Evolutionary conservation across 2,888 invertebrate species (phyloP), one percentile per base, ranked within the genome.

Genomic region (Mystacides longicornis): DNA sequence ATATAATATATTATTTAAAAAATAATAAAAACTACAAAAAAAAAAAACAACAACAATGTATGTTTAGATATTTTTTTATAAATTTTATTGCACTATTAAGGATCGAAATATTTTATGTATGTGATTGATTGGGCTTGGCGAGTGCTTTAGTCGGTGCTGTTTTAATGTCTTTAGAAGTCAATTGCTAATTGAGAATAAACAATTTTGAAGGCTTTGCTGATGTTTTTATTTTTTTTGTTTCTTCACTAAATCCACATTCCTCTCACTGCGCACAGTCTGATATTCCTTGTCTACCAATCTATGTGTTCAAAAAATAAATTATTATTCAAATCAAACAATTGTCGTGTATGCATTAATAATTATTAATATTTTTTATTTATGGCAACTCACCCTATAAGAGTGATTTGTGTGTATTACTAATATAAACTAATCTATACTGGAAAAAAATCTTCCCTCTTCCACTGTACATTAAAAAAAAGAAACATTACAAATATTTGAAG

Each of bases 11-110:
- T n/a, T 46, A 46, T 46, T 46, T 46, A 19, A 46, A 20, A 3
- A 46, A 20, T 46, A 19, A 37, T 37, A 37, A 37, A 7, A n/a
- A 37, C 14, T 37, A 14, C 16, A 7, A 3, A n/a, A 37, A 14
- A n/a, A 37, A 37, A 14, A 37, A 14, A 37, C 27, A 27, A 7
- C 5, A 7, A 7, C 16, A 37, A 37, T 37, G 37, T 37, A n/a
- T n/a, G n/a, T n/a, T n/a, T 45, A 20, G 18, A 45, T 19, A 19
- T 19, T 45, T n/a, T 45, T 45, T 45, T 45, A 45, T 45, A 45
- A 45, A 45, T 45, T 45, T 45, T 45, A 19, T 45, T 45, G 45
- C 45, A 45, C 45, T 5, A 21, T 7, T 14, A 43, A 20, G n/a
- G n/a, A n/a, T n/a, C n/a, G n/a, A 45, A 20, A 20, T 45, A 45